These are phyloP conservation scores for Phenganax marumi DNA, from an alignment of 92 coral and sea anemone species.

Conservation along the genomic window DNA sequence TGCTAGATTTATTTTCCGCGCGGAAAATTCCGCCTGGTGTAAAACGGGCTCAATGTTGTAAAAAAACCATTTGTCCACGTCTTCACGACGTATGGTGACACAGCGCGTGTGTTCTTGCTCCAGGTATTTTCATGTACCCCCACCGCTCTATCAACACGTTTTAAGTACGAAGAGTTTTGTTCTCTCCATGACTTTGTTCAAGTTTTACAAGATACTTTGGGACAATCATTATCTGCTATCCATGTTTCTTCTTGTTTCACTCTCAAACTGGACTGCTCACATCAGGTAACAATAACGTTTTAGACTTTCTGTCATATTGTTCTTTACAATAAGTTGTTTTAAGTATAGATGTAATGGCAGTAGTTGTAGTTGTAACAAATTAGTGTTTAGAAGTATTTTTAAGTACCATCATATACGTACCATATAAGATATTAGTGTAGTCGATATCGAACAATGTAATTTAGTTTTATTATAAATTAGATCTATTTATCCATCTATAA, in stretches of 20 bases:
- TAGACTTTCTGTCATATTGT: not conserved
- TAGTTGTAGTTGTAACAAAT: too few species aligned
- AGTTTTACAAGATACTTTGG: constrained; percentile 74
- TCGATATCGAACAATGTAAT: too few species aligned
- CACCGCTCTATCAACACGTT: constrained; percentile 63
- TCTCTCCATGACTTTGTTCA: constrained; percentile 84
- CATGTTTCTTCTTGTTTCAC: constrained; percentile 95
- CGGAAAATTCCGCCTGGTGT: too few species aligned
- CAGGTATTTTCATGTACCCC: constrained; percentile 96
- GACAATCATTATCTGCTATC: constrained; percentile 59
- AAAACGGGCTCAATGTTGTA: too few species aligned
- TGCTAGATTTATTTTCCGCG: too few species aligned
- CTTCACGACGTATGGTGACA: not conserved
- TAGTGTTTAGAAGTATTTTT: too few species aligned
- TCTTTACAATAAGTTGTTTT: too few species aligned
- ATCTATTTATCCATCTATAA: too few species aligned
- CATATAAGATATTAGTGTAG: too few species aligned
- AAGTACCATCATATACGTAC: too few species aligned
- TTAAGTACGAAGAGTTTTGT: constrained; percentile 88
- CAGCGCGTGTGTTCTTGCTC: not conserved
- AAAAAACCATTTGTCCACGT: not conserved
- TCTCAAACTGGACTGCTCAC: constrained; percentile 90
- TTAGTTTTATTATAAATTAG: too few species aligned
- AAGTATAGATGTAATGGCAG: too few species aligned
- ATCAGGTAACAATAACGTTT: constrained; percentile 53